These are phyloP conservation scores for Polypedilum vanderplanki DNA, from an alignment of 1,140 invertebrate species.

Conservation along the genomic window DNA sequence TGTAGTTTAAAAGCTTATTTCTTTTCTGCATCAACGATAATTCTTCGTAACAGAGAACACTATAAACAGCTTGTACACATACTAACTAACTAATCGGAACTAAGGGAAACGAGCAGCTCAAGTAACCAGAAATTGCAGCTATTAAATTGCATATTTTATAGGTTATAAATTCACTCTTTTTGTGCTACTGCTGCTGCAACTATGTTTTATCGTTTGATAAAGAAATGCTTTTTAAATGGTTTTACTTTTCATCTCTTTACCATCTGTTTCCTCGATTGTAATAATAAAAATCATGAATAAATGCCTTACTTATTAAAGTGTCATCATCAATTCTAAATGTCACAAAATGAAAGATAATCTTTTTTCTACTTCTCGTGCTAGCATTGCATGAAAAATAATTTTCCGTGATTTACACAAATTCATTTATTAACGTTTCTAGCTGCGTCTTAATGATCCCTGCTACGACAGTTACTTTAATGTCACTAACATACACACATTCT, in stretches of 20 bases:
- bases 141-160: constrained; percentile 20
- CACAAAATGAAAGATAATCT: not conserved
- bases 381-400: not conserved
- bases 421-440: constrained; percentile 16
- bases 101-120: not conserved
- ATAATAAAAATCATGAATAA: no score
- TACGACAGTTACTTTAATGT: constrained; percentile 23
- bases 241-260: no score
- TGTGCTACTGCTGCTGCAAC: constrained; percentile 3
- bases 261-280: no score
- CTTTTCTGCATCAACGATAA: not conserved
- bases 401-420: constrained; percentile 15
- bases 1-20: not conserved
- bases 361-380: not conserved
- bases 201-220: not conserved
- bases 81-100: not conserved
- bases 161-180: constrained; percentile 7
- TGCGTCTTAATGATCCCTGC: constrained; percentile 5
- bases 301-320: no score
- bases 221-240: no score
- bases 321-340: no score
- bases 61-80: not conserved
- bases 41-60: not conserved
- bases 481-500: not conserved
- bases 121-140: constrained; percentile 4